Base-by-base conservation (phyloP, 2,888 invertebrate species). In the Smittia sp. region DNA sequence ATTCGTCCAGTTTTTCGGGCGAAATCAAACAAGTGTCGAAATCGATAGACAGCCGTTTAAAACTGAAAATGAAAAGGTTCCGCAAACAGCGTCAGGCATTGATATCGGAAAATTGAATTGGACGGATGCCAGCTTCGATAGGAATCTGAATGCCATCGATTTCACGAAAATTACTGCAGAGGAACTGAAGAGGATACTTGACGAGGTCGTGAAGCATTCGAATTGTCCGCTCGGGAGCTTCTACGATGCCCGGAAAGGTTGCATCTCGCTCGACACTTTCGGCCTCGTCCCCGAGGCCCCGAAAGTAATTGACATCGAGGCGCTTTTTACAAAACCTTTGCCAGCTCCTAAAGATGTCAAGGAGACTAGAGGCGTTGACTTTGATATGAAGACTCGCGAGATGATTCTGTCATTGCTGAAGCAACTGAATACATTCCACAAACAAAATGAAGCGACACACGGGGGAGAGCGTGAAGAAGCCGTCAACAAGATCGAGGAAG, bases 31-130 rank as follows among this genome's bases (percentile, higher is more conserved):
- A 46, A 46, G 46, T 46, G 46, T 46, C 46, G 46, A 46, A 32
- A 32, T 32, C 32, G 9, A 32, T 32, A 32, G 32, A 32, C 32
- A 32, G 11, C 46, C 46, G 11, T 6, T 15, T 46, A 46, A 46
- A 46, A 15, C 15, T 46, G 46, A 15, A 46, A 46, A 46, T 46
- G 46, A 46, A 46, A n/a, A n/a, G 6, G 46, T 46, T 46, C 46
- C 11, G 15, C 58, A 58, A 58, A 22, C 3, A 4, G 1, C 58
- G 1, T 1, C 20, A 1, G 3, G 18, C 18, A 18, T 58, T 22
- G 58, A 58, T 58, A 58, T 58, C 11, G 58, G 58, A 58, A 58
- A 58, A 58, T 22, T 58, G 20, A 58, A 58, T 58, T 58, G 58
- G 58, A 20, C 58, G 1, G 58, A 58, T 18, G 22, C 22, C 20